Evolutionary conservation across 2,113 vertebrate genomes (phyloP).

Genomic region (Paracanthobrama guichenoti): DNA sequence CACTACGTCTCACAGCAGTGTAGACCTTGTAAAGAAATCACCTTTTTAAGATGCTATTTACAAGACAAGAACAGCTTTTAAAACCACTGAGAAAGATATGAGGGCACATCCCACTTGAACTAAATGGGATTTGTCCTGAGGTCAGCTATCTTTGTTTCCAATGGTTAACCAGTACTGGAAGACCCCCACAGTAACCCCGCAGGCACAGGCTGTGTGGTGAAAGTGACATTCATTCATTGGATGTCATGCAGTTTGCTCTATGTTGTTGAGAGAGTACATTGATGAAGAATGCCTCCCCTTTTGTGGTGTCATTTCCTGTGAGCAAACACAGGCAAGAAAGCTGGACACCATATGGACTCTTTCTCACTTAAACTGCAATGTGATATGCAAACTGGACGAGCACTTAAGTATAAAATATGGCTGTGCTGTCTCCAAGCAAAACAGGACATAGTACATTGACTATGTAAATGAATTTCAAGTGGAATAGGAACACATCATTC

Average conservation of each 20-base stretch:
- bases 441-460: not conserved
- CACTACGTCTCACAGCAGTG: not conserved
- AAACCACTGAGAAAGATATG: not conserved
- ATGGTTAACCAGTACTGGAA: conserved; percentile 6
- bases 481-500: not conserved
- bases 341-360: conserved; percentile 50
- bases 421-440: not conserved
- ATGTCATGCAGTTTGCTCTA: conserved; percentile 48
- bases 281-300: conserved; percentile 42
- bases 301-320: conserved; percentile 53
- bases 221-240: conserved; percentile 17
- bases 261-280: conserved; percentile 59
- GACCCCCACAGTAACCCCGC: not conserved
- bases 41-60: not conserved
- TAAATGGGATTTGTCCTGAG: not conserved
- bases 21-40: not conserved
- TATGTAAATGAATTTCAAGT: not conserved
- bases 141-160: not conserved
- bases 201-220: not conserved
- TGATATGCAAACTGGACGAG: conserved; percentile 16
- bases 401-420: not conserved
- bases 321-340: conserved; percentile 37
- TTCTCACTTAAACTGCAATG: conserved; percentile 29
- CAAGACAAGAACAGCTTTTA: not conserved
- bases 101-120: not conserved